Percentiles rank a stretch among this genome's conserved stretches.
Conservation (phyloP, 2,797 vertebrate genomes). For the Hylomyscus alleni region DNA sequence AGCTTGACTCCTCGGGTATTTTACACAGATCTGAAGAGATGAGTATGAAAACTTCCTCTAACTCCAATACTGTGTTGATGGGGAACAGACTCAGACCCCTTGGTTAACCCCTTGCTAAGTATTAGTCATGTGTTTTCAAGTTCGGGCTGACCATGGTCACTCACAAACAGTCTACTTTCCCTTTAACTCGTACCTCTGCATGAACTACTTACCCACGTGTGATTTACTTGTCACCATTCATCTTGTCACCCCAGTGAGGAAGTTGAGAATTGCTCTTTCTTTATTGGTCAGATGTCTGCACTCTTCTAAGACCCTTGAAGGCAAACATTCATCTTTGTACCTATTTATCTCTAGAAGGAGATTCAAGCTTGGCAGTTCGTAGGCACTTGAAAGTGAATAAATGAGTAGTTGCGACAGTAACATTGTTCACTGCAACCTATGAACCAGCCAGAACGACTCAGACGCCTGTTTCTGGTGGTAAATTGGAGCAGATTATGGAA, state of each 20-base stretch:
- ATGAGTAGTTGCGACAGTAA: not conserved
- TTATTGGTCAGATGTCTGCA: not conserved
- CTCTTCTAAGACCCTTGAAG: not conserved
- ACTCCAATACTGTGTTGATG: not conserved
- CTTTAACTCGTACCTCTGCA: not conserved
- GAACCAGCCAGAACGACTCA: not conserved
- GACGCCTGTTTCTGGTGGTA: not conserved
- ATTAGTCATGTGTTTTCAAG: not conserved
- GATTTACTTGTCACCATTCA: not conserved
- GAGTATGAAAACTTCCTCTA: fast-evolving
- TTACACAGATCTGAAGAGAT: not conserved
- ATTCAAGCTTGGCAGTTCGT: not conserved
- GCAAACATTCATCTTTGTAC: constrained; percentile 9
- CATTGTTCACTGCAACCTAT: not conserved
- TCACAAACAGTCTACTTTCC: not conserved
- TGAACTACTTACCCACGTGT: not conserved
- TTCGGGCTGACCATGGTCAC: not conserved
- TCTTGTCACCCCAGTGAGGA: not conserved
- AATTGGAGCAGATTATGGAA: not conserved
- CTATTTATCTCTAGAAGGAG: constrained; percentile 32
- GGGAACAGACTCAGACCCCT: not conserved
- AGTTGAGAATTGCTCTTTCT: not conserved
- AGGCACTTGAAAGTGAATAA: not conserved
- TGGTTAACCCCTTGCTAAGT: not conserved
- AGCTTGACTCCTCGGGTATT: not conserved